phyloP scores from a whole-genome alignment of 2,113 vertebrate genomes.

The Cepphus grylle region DNA sequence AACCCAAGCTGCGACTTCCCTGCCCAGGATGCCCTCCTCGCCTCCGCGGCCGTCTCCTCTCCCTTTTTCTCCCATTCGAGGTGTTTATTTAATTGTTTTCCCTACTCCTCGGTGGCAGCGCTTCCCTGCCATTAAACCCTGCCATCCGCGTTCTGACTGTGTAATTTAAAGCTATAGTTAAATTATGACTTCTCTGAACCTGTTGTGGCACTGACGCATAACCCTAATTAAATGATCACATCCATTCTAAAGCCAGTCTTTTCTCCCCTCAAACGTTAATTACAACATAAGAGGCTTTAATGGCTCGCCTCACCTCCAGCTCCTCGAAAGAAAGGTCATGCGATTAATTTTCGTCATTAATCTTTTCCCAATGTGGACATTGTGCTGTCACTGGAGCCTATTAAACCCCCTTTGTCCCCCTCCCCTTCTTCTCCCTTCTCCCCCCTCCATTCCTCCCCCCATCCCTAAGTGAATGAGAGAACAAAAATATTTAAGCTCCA shows the following conservation, averaged over 20 bases:
- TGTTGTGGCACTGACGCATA: conserved; percentile 87
- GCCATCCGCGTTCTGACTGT: conserved; percentile 74
- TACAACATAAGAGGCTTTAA: conserved; percentile 97
- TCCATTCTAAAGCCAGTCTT: conserved; percentile 87
- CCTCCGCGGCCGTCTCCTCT: background rate
- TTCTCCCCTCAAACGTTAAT: conserved; percentile 90
- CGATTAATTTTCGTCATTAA: conserved; percentile 93
- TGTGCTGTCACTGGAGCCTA: conserved; percentile 82
- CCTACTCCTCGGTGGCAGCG: conserved; percentile 37
- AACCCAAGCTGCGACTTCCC: background rate
- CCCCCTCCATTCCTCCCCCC: background rate
- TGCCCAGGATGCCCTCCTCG: background rate
- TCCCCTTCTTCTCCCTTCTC: conserved; percentile 40
- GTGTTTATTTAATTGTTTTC: conserved; percentile 85
- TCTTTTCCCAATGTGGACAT: conserved; percentile 92
- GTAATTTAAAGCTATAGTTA: conserved; percentile 90
- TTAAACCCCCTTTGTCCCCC: conserved; percentile 67
- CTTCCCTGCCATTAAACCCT: conserved; percentile 75
- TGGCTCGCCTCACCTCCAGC: conserved; percentile 93
- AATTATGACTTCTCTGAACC: conserved; percentile 92
- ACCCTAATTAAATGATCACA: conserved; percentile 95
- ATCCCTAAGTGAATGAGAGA: conserved; percentile 63
- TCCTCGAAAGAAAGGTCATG: conserved; percentile 92
- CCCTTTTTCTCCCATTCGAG: background rate
- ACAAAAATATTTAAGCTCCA: conserved; percentile 78